Evolutionary conservation across 1,140 invertebrate species (phyloP).

Genomic region (Zaprionus davidi): DNA sequence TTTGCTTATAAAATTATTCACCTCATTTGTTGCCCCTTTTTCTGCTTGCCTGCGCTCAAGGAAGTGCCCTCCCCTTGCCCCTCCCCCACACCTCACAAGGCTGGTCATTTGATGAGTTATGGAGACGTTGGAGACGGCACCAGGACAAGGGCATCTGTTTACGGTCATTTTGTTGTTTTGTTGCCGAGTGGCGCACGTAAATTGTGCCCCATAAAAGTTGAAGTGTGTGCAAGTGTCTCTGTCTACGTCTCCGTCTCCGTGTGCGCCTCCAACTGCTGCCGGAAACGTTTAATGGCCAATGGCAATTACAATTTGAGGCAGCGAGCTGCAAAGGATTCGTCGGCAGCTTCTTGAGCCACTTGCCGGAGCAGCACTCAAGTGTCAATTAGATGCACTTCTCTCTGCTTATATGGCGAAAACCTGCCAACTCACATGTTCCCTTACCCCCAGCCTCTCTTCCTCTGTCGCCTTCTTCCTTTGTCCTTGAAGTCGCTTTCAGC

Average conservation of each 20-base stretch:
- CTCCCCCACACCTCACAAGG: constrained; percentile 19
- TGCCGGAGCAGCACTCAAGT: constrained; percentile 66
- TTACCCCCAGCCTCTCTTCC: background rate
- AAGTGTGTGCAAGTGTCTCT: constrained; percentile 46
- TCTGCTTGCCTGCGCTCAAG: constrained; percentile 64
- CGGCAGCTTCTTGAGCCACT: constrained; percentile 55
- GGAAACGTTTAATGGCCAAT: constrained; percentile 78
- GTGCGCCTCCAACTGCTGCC: background rate
- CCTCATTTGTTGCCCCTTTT: constrained; percentile 80
- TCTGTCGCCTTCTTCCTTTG: constrained; percentile 24
- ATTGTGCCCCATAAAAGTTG: constrained; percentile 58
- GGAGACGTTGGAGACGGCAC: constrained; percentile 11
- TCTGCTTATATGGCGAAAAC: constrained; percentile 39
- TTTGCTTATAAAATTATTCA: constrained; percentile 82
- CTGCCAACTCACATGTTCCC: constrained; percentile 45
- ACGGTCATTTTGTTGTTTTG: constrained; percentile 71
- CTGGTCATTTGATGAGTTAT: constrained; percentile 68
- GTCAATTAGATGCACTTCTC: constrained; percentile 81
- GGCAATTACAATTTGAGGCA: constrained; percentile 72
- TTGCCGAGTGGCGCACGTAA: constrained; percentile 70
- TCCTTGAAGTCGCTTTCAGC: constrained; percentile 49
- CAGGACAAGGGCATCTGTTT: constrained; percentile 60
- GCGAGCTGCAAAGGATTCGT: constrained; percentile 42
- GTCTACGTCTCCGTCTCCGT: background rate
- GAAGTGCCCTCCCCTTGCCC: constrained; percentile 1